These are phyloP conservation scores for Lysiphlebus fabarum DNA, from an alignment of 1,140 invertebrate genomes.

Conservation along the genomic window DNA sequence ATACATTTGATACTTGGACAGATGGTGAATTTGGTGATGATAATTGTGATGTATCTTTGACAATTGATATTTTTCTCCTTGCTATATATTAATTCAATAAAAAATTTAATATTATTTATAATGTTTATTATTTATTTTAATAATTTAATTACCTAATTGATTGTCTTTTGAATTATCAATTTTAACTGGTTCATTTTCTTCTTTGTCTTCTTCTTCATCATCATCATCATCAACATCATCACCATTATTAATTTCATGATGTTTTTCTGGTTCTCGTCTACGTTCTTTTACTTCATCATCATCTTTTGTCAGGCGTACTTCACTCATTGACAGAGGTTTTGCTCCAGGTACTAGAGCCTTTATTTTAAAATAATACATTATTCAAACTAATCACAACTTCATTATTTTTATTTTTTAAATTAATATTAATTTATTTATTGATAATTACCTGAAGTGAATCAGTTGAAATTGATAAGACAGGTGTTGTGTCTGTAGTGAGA, in stretches of 20 bases:
- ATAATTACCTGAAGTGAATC: constrained; percentile 53
- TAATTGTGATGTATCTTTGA: constrained; percentile 62
- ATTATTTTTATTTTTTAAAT: constrained; percentile 13
- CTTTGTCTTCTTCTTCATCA: constrained; percentile 49
- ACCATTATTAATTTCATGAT: constrained; percentile 35
- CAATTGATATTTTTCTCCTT: constrained; percentile 67
- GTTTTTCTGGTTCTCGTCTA: constrained; percentile 39
- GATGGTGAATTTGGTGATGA: constrained; percentile 71
- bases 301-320: constrained; percentile 51
- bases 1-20: constrained; percentile 71
- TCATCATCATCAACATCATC: constrained; percentile 40
- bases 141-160: constrained; percentile 43
- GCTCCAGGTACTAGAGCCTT: constrained; percentile 59
- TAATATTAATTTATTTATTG: background rate
- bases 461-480: constrained; percentile 53
- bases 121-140: constrained; percentile 6
- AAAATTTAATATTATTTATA: background rate
- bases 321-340: constrained; percentile 55
- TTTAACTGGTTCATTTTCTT: constrained; percentile 37
- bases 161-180: constrained; percentile 46
- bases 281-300: constrained; percentile 48
- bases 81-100: constrained; percentile 29
- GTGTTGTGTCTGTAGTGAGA: constrained; percentile 40
- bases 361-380: constrained; percentile 12
- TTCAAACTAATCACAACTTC: constrained; percentile 16